Evolutionary conservation across 92 coral and sea anemone species (phyloP), one percentile per base, ranked within the genome.

Genomic region (Parazoanthus atlanticus): DNA sequence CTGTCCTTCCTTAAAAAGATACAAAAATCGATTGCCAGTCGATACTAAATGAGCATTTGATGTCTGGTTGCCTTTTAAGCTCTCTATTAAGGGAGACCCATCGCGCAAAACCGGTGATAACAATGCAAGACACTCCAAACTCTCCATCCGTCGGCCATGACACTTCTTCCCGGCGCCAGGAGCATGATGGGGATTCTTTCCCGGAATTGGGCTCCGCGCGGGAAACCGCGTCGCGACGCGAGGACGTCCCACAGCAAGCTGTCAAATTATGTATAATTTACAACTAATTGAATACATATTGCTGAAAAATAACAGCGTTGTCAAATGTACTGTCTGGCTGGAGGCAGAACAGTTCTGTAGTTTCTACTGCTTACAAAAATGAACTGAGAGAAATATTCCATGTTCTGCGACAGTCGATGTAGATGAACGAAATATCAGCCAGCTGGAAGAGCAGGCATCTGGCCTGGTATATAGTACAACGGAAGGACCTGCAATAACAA

Each of bases 21-120:
- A 83, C 65, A 83, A 73, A 83, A 70, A 67, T 0, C 28, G 78
- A 69, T 83, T 83, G 52, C 86, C 86, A 67, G 86, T 83, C 25
- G 86, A 83, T 43, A 83, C 77, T 16, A 83, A 47, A 10, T 66
- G 19, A 28, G 77, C 1, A 0, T 28, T 43, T 28, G 61, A 8
- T 28, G 31, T 16, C 64, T 16, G 38, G 17, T 73, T 66, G 56
- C 38, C 23, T 1, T 30, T 28, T 26, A 83, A 43, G 38, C 38
- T 10, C 74, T 69, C 66, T 43, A 83, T 40, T 41, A 69, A 6
- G 17, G 86, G 86, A 83, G 65, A 69, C 29, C 78, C 76, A 47
- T 13, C 13, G 28, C 61, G 86, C 15, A 43, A 83, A 83, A 83
- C 86, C 21, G 86, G 65, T 67, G 86, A 83, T 0, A 83, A 83